Conservation (phyloP, 2,888 invertebrate genomes). For the Steinernema carpocapsae region DNA sequence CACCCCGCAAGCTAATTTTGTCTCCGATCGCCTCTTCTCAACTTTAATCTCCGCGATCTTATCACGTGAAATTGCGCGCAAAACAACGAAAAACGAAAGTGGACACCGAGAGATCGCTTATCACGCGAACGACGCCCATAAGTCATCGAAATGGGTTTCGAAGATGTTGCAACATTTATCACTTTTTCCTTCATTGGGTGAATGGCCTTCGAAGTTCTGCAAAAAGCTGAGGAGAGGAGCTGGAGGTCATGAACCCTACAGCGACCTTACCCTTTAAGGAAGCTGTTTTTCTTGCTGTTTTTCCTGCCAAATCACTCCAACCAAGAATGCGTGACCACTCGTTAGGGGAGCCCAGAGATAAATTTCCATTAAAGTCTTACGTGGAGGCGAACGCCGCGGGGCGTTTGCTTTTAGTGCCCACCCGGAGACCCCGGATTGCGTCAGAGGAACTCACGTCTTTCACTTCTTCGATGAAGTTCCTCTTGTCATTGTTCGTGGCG, state of each 20-base stretch:
- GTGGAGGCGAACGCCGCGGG: too few relatives aligned
- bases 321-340: too few relatives aligned
- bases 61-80: constrained; percentile 4
- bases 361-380: too few relatives aligned
- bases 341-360: too few relatives aligned
- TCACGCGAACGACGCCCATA: not conserved
- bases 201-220: not conserved
- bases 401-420: not conserved
- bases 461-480: constrained; percentile 25
- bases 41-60: constrained; percentile 7
- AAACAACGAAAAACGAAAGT: not conserved
- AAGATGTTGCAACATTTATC: too few relatives aligned
- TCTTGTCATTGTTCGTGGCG: constrained; percentile 30
- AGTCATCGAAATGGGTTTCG: too few relatives aligned
- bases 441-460: constrained; percentile 13
- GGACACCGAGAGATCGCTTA: not conserved
- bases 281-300: too few relatives aligned
- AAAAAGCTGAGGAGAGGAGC: not conserved
- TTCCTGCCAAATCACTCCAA: too few relatives aligned
- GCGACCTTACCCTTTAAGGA: too few relatives aligned
- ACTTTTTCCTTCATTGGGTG: too few relatives aligned
- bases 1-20: too few relatives aligned
- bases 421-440: not conserved
- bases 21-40: not conserved
- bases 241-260: too few relatives aligned